Evolutionary conservation across 2,113 vertebrate species (phyloP).

Genomic region (Podarcis cretensis): DNA sequence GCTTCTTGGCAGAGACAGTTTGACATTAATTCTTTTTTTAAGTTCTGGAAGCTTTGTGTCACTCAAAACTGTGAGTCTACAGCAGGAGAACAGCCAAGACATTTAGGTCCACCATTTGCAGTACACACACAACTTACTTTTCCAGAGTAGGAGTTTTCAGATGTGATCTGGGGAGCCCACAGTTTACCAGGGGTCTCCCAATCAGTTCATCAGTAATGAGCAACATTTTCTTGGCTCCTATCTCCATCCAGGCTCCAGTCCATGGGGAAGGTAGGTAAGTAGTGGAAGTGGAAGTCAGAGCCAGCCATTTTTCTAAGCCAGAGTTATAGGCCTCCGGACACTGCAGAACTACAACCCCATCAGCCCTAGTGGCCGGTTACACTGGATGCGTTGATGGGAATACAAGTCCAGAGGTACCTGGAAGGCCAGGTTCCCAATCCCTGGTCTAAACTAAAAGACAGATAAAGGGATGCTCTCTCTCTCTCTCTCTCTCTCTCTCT

Average conservation of each 20-base stretch:
- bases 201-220: background rate
- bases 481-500: too few species aligned
- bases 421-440: background rate
- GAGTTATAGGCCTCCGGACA: background rate
- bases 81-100: conserved; percentile 41
- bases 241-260: too few species aligned
- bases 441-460: too few species aligned
- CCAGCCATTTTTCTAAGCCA: background rate
- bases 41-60: conserved; percentile 13
- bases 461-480: too few species aligned
- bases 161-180: background rate
- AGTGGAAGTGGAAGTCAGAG: too few species aligned
- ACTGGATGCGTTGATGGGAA: background rate
- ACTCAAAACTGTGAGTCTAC: conserved; percentile 9
- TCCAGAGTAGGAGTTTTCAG: conserved; percentile 11
- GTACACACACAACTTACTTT: conserved; percentile 27
- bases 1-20: conserved; percentile 44
- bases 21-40: conserved; percentile 19
- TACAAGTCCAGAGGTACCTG: background rate
- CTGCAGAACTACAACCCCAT: background rate
- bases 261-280: too few species aligned
- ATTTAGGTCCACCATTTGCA: conserved; percentile 40
- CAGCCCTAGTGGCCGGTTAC: background rate
- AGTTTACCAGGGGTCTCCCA: background rate
- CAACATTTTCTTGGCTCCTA: too few species aligned